Evolutionary conservation across 2,113 vertebrate genomes (phyloP), one percentile per base, ranked within the genome.

Genomic region (Myocastor coypus): DNA sequence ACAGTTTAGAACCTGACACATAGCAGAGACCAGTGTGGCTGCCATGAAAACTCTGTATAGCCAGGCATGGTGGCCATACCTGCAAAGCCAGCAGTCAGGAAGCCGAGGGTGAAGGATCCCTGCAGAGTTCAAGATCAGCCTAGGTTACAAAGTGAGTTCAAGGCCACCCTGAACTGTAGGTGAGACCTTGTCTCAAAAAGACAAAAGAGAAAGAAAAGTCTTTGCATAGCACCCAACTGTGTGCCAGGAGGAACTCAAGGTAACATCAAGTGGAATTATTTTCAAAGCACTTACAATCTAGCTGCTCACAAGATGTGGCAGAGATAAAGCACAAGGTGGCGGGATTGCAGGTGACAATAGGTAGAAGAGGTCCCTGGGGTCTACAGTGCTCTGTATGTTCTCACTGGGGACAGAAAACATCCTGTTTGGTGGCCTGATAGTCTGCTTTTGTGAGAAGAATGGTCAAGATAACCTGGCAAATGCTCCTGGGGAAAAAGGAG

Each of bases 401-500:
- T 83, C 63, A 28, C 34, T 3, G 57, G 19, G 57, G 20, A 82
- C 83, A 87, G 68, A 52, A 61, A 61, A 61, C 32, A 66, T n/a
- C 55, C 71, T 37, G 64, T 73, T 50, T 14, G 61, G n/a, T 69
- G 87, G 85, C 82, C 59, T 63, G 42, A 37, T 1, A 61, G 40
- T n/a, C 61, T 69, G 87, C 28, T 80, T 78, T 66, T 91, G 55
- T 78, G 34, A 61, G 55, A 78, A 57, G 77, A 87, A 64, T 93
- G 61, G 83, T 78, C 69, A 83, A 55, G 83, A 59, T 83, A 46
- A 52, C 77, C n/a, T 55, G 81, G 68, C 32, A 55, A 75, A 63
- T 63, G 57, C 42, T 46, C 32, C 40, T 64, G n/a, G 66, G 66
- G n/a, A 83, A 37, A 1, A 63, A 52, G n/a, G 4, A 52, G 24